Evolutionary conservation across 2,797 vertebrate genomes (phyloP), one percentile per base, ranked within the genome.

Genomic region (Stomatorhinus walkeri): DNA sequence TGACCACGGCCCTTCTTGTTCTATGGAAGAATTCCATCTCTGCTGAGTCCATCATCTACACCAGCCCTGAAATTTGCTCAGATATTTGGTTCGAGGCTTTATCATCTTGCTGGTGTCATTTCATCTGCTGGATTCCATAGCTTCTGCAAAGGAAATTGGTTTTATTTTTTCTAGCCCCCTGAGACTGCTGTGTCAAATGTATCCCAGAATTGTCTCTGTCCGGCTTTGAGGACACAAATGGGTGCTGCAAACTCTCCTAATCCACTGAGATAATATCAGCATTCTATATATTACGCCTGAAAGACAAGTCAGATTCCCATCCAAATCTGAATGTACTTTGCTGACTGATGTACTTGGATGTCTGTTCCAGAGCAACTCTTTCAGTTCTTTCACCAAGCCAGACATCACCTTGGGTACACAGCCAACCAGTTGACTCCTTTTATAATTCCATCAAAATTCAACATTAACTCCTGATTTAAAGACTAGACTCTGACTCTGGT

Each of bases 81-180:
- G 4, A 22, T 84, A 49, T 84, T 46, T 49, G 79, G 16, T 22
- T 84, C 9, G 3, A 49, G 43, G 9, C 22, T 49, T 49, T 49
- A 9, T 46, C 43, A 49, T 46, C 14, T 81, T 81, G 46, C 16
- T 16, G 14, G n/a, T 22, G 46, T 22, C 79, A 84, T 49, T 84
- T 49, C 4, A 49, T 51, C 81, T 84, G 46, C 46, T 51, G 81
- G 46, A 49, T 49, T 51, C 43, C 16, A 48, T 48, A 48, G 36
- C 43, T 81, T 81, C 76, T 81, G 40, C 76, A 81, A 48, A 81
- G 76, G 76, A 49, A 24, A 84, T 84, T 84, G 46, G 40, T 84
- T 84, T 84, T 49, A 16, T 84, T 24, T 24, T 48, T 49, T 49
- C 46, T 49, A 6, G 43, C 19, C 40, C 81, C n/a, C 81, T 48